Percentiles rank a stretch among this genome's conserved stretches.
Evolutionary conservation across 2,888 invertebrate species (phyloP).

Genomic region (Drosophila eohydei): DNA sequence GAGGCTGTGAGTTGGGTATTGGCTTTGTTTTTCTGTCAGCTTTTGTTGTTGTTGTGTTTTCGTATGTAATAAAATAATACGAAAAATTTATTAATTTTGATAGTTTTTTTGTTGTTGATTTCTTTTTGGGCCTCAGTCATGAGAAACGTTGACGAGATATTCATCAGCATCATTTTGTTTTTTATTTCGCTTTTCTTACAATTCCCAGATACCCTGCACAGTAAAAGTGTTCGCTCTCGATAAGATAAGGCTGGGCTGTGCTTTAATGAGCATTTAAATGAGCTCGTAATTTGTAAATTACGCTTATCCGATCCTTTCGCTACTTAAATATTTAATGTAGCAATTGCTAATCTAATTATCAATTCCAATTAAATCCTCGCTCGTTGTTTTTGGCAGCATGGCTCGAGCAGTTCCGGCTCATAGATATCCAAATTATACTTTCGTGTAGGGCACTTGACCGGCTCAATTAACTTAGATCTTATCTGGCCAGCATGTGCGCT

Average conservation of each 20-base stretch:
- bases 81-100: slow-evolving; percentile 74
- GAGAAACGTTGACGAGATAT: slow-evolving; percentile 52
- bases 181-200: slow-evolving; percentile 24
- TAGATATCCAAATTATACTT: slow-evolving; percentile 24
- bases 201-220: slow-evolving; percentile 42
- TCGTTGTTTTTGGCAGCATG: background rate
- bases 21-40: slow-evolving; percentile 53
- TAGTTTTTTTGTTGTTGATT: slow-evolving; percentile 72
- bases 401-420: slow-evolving; percentile 57
- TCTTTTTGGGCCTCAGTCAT: slow-evolving; percentile 56
- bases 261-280: slow-evolving; percentile 31
- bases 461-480: slow-evolving; percentile 76
- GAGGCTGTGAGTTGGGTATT: slow-evolving; percentile 18
- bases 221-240: background rate
- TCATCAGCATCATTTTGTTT: slow-evolving; percentile 37
- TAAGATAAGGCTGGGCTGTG: background rate
- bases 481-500: slow-evolving; percentile 45
- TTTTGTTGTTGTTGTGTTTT: slow-evolving; percentile 33
- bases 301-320: slow-evolving; percentile 73
- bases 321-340: slow-evolving; percentile 42
- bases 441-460: slow-evolving; percentile 66
- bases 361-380: slow-evolving; percentile 39
- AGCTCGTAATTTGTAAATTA: slow-evolving; percentile 42
- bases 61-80: slow-evolving; percentile 67
- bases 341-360: slow-evolving; percentile 40